Conservation (phyloP, 2,113 vertebrate species). For the Atractosteus spatula region DNA sequence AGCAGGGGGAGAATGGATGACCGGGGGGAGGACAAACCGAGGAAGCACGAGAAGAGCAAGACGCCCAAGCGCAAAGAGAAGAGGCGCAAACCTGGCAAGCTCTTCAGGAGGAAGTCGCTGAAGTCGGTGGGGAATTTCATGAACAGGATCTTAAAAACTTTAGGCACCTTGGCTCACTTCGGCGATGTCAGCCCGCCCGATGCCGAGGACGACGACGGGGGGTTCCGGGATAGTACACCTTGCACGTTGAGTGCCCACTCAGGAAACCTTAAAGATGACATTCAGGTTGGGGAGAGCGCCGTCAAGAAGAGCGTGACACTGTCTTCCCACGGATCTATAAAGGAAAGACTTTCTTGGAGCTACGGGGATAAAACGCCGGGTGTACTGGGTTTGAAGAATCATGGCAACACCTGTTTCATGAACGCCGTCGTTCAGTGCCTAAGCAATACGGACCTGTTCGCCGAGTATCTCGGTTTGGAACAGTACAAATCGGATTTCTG, state of each 20-base stretch:
- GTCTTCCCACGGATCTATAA: slow-evolving; percentile 53
- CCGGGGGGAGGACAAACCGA: slow-evolving; percentile 51
- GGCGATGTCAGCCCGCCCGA: slow-evolving; percentile 53
- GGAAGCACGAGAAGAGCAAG: slow-evolving; percentile 52
- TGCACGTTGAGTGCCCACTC: slow-evolving; percentile 55
- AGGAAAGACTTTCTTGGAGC: slow-evolving; percentile 57
- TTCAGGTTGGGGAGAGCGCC: slow-evolving; percentile 34
- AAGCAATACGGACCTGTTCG: slow-evolving; percentile 90
- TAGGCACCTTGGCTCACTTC: slow-evolving; percentile 69
- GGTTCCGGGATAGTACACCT: slow-evolving; percentile 46
- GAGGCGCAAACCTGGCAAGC: slow-evolving; percentile 49
- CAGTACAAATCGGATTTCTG: slow-evolving; percentile 65
- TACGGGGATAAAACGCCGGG: slow-evolving; percentile 78
- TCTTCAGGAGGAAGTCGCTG: slow-evolving; percentile 62
- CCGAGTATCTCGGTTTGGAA: slow-evolving; percentile 83
- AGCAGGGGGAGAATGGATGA: slow-evolving; percentile 49
- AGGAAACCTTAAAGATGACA: slow-evolving; percentile 44
- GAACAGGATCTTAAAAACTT: slow-evolving; percentile 73
- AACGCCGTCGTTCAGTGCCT: slow-evolving; percentile 94
- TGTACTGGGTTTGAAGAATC: slow-evolving; percentile 86
- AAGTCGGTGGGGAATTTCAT: slow-evolving; percentile 75
- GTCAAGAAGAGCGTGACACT: slow-evolving; percentile 48
- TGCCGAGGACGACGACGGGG: slow-evolving; percentile 70
- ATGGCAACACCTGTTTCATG: slow-evolving; percentile 96
- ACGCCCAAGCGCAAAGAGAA: slow-evolving; percentile 55